Evolutionary conservation across 2,888 invertebrate species (phyloP).

Genomic region (Zygogramma bicolorata): DNA sequence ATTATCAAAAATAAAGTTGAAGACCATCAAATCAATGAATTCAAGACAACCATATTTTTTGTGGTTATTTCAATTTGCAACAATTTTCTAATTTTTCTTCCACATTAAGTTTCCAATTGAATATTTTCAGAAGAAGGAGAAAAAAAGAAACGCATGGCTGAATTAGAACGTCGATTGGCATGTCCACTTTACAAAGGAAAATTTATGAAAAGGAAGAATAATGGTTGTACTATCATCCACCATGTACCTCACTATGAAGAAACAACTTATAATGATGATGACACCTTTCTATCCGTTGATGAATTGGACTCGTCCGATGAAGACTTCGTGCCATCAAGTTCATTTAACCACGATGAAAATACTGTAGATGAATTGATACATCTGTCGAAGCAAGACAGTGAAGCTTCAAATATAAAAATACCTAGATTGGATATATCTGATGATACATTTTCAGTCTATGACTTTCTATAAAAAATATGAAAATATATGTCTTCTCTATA

Average conservation of each 20-base stretch:
- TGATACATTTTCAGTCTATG: too few relatives aligned
- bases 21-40: too few relatives aligned
- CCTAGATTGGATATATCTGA: slow-evolving; percentile 3
- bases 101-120: not conserved
- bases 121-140: slow-evolving; percentile 39
- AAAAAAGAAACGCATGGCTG: slow-evolving; percentile 40
- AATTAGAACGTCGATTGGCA: slow-evolving; percentile 41
- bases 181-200: slow-evolving; percentile 34
- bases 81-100: too few relatives aligned
- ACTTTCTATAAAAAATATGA: too few relatives aligned
- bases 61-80: not conserved
- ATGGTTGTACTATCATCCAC: slow-evolving; percentile 23
- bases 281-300: not conserved
- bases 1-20: too few relatives aligned
- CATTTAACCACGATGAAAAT: not conserved
- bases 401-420: slow-evolving; percentile 19
- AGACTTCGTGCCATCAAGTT: not conserved
- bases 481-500: too few relatives aligned
- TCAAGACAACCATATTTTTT: too few relatives aligned
- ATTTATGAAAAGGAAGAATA: slow-evolving; percentile 36
- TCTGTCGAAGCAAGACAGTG: slow-evolving; percentile 20
- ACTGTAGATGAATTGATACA: not conserved
- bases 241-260: slow-evolving; percentile 23
- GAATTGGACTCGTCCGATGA: not conserved
- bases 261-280: not conserved